Conservation (phyloP, 92 coral and sea anemone species). For the Zoanthus sociatus region DNA sequence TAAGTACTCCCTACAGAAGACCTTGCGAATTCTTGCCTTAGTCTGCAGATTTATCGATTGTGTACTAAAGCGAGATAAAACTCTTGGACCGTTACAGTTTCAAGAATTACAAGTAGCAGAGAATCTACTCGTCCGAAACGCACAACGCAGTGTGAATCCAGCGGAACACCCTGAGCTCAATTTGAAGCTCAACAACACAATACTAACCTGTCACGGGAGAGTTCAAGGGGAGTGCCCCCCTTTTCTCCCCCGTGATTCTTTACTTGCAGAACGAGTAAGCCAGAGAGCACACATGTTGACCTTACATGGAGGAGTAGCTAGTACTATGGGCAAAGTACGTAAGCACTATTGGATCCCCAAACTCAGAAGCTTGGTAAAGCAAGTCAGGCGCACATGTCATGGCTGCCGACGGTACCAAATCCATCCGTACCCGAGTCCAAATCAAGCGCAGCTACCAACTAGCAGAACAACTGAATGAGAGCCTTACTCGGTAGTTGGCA, state of each 20-base stretch:
- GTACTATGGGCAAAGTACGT: conserved; percentile 2
- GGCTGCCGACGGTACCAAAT: conserved; percentile 1
- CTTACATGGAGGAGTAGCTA: neutral
- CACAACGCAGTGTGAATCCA: neutral
- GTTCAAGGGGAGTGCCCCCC: conserved; percentile 42
- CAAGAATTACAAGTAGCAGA: conserved; percentile 1
- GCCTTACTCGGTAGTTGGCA: neutral
- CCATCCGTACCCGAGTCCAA: neutral
- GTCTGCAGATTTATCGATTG: neutral
- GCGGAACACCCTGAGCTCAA: conserved; percentile 17
- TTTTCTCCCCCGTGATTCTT: conserved; percentile 23
- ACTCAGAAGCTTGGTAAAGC: neutral
- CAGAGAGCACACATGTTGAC: conserved; percentile 27
- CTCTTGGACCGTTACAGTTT: neutral
- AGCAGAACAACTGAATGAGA: neutral
- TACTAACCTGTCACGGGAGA: conserved; percentile 45
- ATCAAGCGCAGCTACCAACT: neutral
- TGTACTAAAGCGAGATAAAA: neutral
- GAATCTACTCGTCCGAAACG: conserved; percentile 11
- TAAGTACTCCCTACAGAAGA: neutral
- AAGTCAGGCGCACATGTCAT: neutral
- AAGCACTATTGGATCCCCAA: neutral
- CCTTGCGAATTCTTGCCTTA: neutral
- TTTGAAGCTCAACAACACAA: conserved; percentile 17
- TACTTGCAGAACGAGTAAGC: conserved; percentile 4